Evolutionary conservation across 2,113 vertebrate species (phyloP), one percentile per base, ranked within the genome.

Genomic region (Eonycteris spelaea): DNA sequence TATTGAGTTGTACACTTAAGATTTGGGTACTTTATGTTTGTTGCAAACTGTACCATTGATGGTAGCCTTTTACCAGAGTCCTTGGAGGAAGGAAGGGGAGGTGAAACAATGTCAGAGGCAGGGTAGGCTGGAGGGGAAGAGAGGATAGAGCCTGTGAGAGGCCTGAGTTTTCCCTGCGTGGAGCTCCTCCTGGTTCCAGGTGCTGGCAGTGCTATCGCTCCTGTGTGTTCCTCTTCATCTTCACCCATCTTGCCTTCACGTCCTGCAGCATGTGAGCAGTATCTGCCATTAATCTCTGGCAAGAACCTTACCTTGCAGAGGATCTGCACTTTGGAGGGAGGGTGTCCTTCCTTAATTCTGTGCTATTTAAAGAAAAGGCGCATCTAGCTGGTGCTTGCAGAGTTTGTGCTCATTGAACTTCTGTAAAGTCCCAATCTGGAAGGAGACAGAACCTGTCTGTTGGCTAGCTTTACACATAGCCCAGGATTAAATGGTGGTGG

Each of bases 121-220:
- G 48, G 63, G 57, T 38, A 26, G 57, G 26, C 63, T 24, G 53
- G n/a, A 74, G 16, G 40, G 90, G 53, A 19, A 51, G 70, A 0
- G 18, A 40, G 51, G n/a, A 15, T 28, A 24, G 38, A 51, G 33
- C 51, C n/a, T 5, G 43, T 18, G 9, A 55, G 35, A 33, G 28
- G 63, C 74, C 0, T 0, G n/a, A 1, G 24, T 13, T 38, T 21
- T 7, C 40, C 43, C 18, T 24, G 51, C 59, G 0, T 3, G 22
- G n/a, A 15, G 22, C 35, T 26, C 35, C 48, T 68, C n/a, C 55
- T 13, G 10, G 22, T 35, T 33, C 18, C 65, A 7, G 15, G 19
- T 26, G 73, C 30, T 19, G 73, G 67, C 89, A n/a, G 82, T 0
- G 30, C 9, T 5, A 6, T 38, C 30, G 30, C n/a, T 79, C 22